Evolutionary conservation across 1,140 invertebrate species (phyloP).

Genomic region (Argopecten irradians): DNA sequence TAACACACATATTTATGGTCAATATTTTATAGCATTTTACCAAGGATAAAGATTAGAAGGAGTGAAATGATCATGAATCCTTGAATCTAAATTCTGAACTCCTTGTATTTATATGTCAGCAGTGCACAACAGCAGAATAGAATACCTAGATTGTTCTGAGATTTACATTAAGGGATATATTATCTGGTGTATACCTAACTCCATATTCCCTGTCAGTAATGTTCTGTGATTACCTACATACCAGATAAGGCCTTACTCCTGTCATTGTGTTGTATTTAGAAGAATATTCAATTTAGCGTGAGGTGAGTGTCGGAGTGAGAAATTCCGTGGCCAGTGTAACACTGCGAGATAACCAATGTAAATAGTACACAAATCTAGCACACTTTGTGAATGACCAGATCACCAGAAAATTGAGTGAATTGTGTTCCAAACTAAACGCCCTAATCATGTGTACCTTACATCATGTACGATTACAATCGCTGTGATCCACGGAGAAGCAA

Average conservation of each 20-base stretch:
- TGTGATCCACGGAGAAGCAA: not conserved
- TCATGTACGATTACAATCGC: not conserved
- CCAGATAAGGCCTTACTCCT: not conserved
- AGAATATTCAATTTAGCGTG: conserved; percentile 7
- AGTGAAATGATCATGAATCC: not conserved
- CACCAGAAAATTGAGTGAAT: not conserved
- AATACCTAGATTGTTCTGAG: not conserved
- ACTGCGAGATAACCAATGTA: not conserved
- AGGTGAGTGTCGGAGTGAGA: not conserved
- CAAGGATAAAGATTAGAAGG: not conserved
- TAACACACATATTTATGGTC: conserved; percentile 4
- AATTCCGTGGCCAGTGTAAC: not conserved
- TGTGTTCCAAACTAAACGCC: not conserved
- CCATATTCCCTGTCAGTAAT: not conserved
- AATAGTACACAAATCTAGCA: not conserved
- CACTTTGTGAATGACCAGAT: not conserved
- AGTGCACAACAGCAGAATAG: not conserved
- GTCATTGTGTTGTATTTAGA: not conserved
- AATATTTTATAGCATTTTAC: conserved; percentile 3
- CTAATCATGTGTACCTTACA: not conserved
- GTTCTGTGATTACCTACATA: not conserved
- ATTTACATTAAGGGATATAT: not conserved
- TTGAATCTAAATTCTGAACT: not conserved
- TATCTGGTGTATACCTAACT: not conserved
- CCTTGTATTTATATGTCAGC: not conserved